These are phyloP conservation scores for Coracopsis vasa DNA, from an alignment of 2,113 vertebrate genomes.

Conservation along the genomic window DNA sequence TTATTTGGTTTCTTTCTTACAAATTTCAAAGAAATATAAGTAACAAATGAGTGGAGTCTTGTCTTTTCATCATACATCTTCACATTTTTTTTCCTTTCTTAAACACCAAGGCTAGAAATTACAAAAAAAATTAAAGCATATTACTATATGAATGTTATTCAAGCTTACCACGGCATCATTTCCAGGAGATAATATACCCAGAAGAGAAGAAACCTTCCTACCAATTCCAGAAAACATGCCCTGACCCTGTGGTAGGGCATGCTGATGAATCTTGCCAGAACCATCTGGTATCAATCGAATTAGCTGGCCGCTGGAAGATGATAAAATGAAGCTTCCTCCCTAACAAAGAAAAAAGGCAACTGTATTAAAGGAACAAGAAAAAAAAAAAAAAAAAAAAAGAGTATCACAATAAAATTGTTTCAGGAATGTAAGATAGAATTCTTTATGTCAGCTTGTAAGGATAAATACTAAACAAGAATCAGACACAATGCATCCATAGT, in stretches of 20 bases:
- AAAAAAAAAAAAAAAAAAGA: not conserved
- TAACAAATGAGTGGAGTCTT: not conserved
- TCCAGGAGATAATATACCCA: conserved; percentile 89
- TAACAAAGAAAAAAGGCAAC: conserved; percentile 48
- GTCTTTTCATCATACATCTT: not conserved
- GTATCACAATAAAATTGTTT: not conserved
- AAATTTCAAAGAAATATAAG: not conserved
- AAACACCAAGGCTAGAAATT: not conserved
- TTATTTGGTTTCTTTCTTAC: not conserved
- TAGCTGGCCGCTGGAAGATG: conserved; percentile 81
- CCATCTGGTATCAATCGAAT: conserved; percentile 79
- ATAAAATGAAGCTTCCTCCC: conserved; percentile 89
- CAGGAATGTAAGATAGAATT: not conserved
- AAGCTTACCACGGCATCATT: conserved; percentile 82
- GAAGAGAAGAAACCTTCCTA: conserved; percentile 89
- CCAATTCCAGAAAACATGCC: conserved; percentile 94
- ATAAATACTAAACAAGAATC: not conserved
- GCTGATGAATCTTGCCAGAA: conserved; percentile 84
- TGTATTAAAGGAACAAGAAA: not conserved
- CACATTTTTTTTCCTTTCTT: not conserved
- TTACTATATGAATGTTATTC: not conserved
- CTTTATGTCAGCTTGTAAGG: not conserved
- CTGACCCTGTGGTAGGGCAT: conserved; percentile 85
- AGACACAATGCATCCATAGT: not conserved
- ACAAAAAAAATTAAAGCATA: not conserved